These are phyloP conservation scores for Holcopasites calliopsidis DNA, from an alignment of 1,140 invertebrate genomes.

Conservation along the genomic window DNA sequence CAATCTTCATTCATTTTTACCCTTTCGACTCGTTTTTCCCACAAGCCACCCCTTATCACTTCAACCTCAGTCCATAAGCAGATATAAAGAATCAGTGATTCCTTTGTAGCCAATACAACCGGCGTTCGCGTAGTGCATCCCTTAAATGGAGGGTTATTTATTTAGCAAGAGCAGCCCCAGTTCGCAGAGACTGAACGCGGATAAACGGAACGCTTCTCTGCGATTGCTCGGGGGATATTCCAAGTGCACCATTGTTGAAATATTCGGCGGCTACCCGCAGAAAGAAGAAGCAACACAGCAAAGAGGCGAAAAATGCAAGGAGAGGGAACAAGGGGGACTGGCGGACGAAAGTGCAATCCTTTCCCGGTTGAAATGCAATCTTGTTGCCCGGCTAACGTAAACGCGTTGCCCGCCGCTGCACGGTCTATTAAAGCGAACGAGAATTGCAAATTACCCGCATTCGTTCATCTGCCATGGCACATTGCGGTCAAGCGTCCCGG, in stretches of 20 bases:
- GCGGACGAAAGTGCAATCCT: conserved; percentile 4
- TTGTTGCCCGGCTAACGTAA: conserved; percentile 17
- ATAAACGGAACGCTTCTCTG: neutral
- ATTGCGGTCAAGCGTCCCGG: conserved; percentile 54
- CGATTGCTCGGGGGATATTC: neutral
- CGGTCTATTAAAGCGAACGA: conserved; percentile 32
- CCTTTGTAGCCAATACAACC: neutral
- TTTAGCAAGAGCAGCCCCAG: neutral
- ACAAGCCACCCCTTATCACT: too few species aligned
- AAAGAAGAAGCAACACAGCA: neutral
- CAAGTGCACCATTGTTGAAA: neutral
- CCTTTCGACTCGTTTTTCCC: too few species aligned
- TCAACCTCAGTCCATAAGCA: too few species aligned
- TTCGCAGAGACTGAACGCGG: too few species aligned
- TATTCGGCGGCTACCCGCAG: neutral
- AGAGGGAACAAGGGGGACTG: neutral
- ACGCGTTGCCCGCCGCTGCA: conserved; percentile 9
- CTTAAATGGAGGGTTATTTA: neutral
- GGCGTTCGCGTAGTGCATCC: neutral
- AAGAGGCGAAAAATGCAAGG: neutral
- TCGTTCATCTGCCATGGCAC: conserved; percentile 54
- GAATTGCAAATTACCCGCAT: conserved; percentile 59
- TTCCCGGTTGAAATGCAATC: conserved; percentile 15
- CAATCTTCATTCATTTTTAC: too few species aligned
- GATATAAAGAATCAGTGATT: too few species aligned